A percentile compares a stretch with the other conserved stretches of the same genome.
Evolutionary conservation across 2,113 vertebrate species (phyloP).

Genomic region (Stictonetta naevosa): DNA sequence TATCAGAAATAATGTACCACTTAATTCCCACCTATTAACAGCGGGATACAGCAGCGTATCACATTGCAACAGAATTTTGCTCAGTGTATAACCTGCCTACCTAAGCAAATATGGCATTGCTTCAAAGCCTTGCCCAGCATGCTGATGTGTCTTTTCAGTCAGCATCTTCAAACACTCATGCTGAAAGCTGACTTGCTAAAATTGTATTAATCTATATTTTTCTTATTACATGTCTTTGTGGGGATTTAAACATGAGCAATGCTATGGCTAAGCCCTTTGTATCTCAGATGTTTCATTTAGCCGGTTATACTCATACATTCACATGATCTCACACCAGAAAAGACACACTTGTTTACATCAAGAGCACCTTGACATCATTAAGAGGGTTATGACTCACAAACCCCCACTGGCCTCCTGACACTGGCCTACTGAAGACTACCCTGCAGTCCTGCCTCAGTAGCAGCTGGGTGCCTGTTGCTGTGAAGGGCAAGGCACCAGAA

Average conservation of each 20-base stretch:
- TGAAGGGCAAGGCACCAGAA: neutral
- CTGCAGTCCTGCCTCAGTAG: neutral
- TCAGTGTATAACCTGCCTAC: accelerated
- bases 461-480: accelerated
- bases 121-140: neutral
- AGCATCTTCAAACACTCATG: neutral
- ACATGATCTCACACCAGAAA: neutral
- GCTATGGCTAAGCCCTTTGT: neutral
- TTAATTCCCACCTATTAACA: neutral
- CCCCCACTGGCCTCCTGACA: neutral
- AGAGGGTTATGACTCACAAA: neutral
- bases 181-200: neutral
- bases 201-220: neutral
- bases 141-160: neutral
- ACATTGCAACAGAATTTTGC: neutral
- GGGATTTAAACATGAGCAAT: neutral
- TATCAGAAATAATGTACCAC: neutral
- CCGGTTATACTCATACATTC: neutral
- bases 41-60: neutral
- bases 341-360: neutral
- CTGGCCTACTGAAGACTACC: neutral
- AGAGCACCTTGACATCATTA: neutral
- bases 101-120: neutral
- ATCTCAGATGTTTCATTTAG: neutral
- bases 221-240: neutral